A percentile compares a stretch with the other conserved stretches of the same genome.
Evolutionary conservation across 2,797 vertebrate genomes (phyloP).

Genomic region (Sphaeramia orbicularis): DNA sequence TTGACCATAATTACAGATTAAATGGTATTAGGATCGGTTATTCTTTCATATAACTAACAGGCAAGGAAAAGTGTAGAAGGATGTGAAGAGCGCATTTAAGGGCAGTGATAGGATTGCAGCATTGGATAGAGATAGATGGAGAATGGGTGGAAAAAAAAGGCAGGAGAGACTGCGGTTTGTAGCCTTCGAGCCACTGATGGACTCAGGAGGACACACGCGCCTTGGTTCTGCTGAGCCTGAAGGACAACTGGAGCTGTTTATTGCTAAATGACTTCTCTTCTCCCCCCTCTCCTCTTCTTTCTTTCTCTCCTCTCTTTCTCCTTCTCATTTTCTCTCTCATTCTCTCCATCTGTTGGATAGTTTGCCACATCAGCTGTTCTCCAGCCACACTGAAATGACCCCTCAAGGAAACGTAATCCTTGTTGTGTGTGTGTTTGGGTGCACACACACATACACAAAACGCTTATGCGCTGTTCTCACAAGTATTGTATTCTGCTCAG

Average conservation of each 20-base stretch:
- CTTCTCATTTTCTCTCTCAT: constrained; percentile 52
- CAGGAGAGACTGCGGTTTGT: constrained; percentile 21
- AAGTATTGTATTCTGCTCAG: constrained; percentile 64
- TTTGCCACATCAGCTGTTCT: constrained; percentile 86
- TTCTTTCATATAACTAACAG: no score
- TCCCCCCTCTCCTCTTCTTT: constrained; percentile 8
- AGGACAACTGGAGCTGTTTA: constrained; percentile 83
- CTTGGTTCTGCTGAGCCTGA: constrained; percentile 80
- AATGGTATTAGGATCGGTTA: no score
- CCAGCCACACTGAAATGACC: constrained; percentile 80
- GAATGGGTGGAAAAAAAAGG: neutral
- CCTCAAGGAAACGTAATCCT: constrained; percentile 82
- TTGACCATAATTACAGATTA: no score
- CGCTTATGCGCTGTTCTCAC: constrained; percentile 54
- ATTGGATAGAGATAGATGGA: neutral
- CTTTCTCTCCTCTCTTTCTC: constrained; percentile 17
- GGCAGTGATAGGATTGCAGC: no score
- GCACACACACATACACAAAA: constrained; percentile 38
- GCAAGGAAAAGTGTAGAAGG: neutral
- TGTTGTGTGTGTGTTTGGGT: constrained; percentile 32
- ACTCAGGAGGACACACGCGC: constrained; percentile 50
- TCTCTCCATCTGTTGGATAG: constrained; percentile 64
- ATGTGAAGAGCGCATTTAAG: neutral
- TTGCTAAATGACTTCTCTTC: constrained; percentile 75
- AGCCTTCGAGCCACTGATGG: constrained; percentile 26